Evolutionary conservation across 2,113 vertebrate genomes (phyloP), one percentile per base, ranked within the genome.

Genomic region (Calcarius ornatus): DNA sequence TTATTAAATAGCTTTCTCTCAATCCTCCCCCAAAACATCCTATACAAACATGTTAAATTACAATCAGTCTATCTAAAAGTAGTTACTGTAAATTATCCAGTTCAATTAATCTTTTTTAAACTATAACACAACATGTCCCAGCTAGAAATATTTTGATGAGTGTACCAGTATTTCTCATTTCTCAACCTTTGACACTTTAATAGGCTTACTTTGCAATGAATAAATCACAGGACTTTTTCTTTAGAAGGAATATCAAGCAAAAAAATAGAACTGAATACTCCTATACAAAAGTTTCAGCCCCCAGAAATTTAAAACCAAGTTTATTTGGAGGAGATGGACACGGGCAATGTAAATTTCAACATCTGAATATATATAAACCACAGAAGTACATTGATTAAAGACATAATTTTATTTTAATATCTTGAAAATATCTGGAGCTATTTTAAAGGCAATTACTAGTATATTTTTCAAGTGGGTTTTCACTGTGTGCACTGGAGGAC

Each of bases 181-280:
- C 94, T 96, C 94, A 96, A 60, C 92, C 88, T 94, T 77, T 97
- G 87, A 60, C 92, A 92, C 57, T 91, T 96, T 95, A 95, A 94
- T 96, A 92, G 91, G 75, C 81, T 97, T 88, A 92, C 68, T 96
- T 96, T 86, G 33, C 35, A 60, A 78, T 83, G n/a, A 83, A 97
- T 96, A 93, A 95, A 93, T 92, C 82, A 93, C 22, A 56, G 11
- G 35, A 63, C 22, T 40, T 82, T 85, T 88, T 53, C 30, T 72
- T 70, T 45, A 72, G 63, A 81, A 88, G 12, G 23, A 33, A 10
- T 93, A 88, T 87, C 14, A 76, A 92, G 23, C 11, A 66, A 90
- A 61, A 61, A 96, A 96, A 42, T 31, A 50, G 35, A 88, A 87
- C 33, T 76, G 35, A 92, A 65, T 77, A 64, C 0, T 10, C 20